Evolutionary conservation across 2,888 invertebrate genomes (phyloP).

Genomic region (Caenorhabditis macrosperma): DNA sequence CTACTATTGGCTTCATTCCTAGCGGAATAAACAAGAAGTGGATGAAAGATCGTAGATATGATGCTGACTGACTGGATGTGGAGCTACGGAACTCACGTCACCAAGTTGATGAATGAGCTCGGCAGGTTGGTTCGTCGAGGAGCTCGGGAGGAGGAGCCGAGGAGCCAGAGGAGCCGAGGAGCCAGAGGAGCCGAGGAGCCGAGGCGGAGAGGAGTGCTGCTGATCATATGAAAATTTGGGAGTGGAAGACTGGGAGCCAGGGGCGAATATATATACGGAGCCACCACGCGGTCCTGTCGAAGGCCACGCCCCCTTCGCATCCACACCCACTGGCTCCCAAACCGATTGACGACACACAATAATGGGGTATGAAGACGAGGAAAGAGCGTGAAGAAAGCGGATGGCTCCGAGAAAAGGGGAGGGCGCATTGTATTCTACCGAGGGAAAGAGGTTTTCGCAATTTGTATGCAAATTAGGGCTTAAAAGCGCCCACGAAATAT

Average conservation of each 20-base stretch:
- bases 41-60: neutral
- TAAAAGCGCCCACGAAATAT: too few relatives aligned
- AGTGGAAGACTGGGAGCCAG: neutral
- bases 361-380: neutral
- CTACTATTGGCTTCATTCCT: too few relatives aligned
- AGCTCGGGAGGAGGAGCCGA: neutral
- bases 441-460: constrained; percentile 14
- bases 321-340: constrained; percentile 37
- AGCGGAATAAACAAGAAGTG: too few relatives aligned
- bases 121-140: too few relatives aligned
- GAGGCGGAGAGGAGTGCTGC: neutral
- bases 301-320: constrained; percentile 21
- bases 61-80: neutral
- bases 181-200: neutral
- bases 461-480: constrained; percentile 47
- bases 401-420: neutral
- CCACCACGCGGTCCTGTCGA: constrained; percentile 33
- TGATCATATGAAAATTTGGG: constrained; percentile 2
- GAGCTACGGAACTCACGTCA: neutral
- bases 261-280: constrained; percentile 31
- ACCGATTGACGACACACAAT: constrained; percentile 29
- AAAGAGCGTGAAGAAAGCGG: neutral
- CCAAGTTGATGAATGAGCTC: too few relatives aligned
- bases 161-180: neutral
- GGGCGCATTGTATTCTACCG: constrained; percentile 12